A percentile compares a stretch with the other conserved stretches of the same genome.
These are phyloP conservation scores for Adelognathus sp. DNA, from an alignment of 2,888 invertebrate species.

Conservation along the genomic window DNA sequence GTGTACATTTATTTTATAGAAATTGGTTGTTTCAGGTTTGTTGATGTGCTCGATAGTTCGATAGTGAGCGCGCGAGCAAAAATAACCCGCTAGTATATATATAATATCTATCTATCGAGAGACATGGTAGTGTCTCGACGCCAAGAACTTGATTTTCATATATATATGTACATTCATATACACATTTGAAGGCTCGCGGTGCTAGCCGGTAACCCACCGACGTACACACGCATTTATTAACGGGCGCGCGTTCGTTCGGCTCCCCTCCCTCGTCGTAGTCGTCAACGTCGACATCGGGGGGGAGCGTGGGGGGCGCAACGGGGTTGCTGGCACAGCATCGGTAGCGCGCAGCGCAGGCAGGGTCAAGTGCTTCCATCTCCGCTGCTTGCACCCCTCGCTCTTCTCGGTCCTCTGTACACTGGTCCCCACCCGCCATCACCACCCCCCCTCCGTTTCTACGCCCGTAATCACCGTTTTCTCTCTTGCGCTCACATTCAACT, in stretches of 20 bases:
- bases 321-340: slow-evolving; percentile 76
- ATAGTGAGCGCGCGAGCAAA: too few species aligned
- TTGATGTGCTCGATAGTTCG: too few species aligned
- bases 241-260: slow-evolving; percentile 65
- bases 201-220: slow-evolving; percentile 45
- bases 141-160: too few species aligned
- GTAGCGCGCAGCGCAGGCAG: slow-evolving; percentile 71
- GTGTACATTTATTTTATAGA: too few species aligned
- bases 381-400: slow-evolving; percentile 42
- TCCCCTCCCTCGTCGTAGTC: slow-evolving; percentile 54
- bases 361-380: slow-evolving; percentile 73
- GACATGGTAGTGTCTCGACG: too few species aligned
- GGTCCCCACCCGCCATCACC: slow-evolving; percentile 51
- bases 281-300: slow-evolving; percentile 23
- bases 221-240: slow-evolving; percentile 74
- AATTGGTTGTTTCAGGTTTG: too few species aligned
- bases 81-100: too few species aligned
- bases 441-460: slow-evolving; percentile 37
- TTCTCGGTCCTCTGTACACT: slow-evolving; percentile 32
- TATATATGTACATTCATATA: not conserved
- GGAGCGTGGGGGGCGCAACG: slow-evolving; percentile 27
- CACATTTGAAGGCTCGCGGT: not conserved
- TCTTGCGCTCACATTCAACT: slow-evolving; percentile 31
- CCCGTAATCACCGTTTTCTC: slow-evolving; percentile 55
- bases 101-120: too few species aligned